These are phyloP conservation scores for Trichogramma evanescens DNA, from an alignment of 2,888 invertebrate genomes.

Conservation along the genomic window DNA sequence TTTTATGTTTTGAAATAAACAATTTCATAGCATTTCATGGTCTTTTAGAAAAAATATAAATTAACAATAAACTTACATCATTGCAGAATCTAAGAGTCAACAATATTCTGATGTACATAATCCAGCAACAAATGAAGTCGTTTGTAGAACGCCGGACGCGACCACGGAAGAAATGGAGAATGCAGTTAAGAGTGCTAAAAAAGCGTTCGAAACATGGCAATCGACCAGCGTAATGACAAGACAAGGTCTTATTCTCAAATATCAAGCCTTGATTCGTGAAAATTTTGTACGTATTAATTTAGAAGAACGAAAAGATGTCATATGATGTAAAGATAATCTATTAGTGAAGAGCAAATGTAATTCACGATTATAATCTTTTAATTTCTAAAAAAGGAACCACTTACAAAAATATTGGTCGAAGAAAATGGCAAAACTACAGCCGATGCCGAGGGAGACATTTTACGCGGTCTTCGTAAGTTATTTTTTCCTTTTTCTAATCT, in stretches of 20 bases:
- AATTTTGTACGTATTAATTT: constrained; percentile 40
- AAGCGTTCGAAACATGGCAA: constrained; percentile 73
- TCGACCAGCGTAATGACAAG: constrained; percentile 84
- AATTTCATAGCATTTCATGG: too few relatives aligned
- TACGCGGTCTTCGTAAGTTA: constrained; percentile 88
- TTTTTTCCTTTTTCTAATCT: background rate
- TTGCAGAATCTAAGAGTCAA: constrained; percentile 77
- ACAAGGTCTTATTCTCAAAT: constrained; percentile 87
- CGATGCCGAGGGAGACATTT: constrained; percentile 97
- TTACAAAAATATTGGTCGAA: constrained; percentile 85
- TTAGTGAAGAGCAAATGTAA: background rate
- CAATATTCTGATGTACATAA: constrained; percentile 95
- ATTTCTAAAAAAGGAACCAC: constrained; percentile 53
- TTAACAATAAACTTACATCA: background rate
- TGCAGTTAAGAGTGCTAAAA: constrained; percentile 80
- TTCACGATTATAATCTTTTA: background rate
- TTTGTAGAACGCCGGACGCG: constrained; percentile 77
- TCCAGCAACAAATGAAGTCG: constrained; percentile 85
- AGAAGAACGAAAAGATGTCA: background rate
- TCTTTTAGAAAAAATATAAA: background rate
- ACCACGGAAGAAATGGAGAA: constrained; percentile 83
- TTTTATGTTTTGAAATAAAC: too few relatives aligned
- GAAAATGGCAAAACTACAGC: constrained; percentile 97
- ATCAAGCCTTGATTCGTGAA: constrained; percentile 45
- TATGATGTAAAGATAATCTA: background rate